A percentile compares a stretch with the other conserved stretches of the same genome.
Evolutionary conservation across 2,113 vertebrate species (phyloP).

Genomic region (human (Homo sapiens)): DNA sequence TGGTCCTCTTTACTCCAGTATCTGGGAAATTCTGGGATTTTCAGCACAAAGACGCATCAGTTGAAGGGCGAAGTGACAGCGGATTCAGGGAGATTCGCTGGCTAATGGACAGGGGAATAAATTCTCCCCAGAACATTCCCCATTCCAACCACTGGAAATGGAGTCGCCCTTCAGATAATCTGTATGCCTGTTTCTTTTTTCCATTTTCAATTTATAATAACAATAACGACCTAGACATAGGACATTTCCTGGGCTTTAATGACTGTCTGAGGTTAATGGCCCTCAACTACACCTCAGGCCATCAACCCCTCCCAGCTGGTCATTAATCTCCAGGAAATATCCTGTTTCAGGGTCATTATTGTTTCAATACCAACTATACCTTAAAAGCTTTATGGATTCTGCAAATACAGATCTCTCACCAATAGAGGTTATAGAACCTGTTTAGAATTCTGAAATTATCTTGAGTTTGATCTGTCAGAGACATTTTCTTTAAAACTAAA

Average conservation of each 20-base stretch:
- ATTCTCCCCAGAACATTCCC: conserved; percentile 70
- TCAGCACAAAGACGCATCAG: conserved; percentile 71
- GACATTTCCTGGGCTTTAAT: conserved; percentile 86
- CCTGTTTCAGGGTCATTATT: conserved; percentile 85
- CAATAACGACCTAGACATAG: conserved; percentile 85
- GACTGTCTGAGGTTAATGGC: conserved; percentile 86
- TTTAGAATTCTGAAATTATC: conserved; percentile 74
- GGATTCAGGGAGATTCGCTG: conserved; percentile 58
- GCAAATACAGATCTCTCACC: conserved; percentile 76
- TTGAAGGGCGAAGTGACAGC: conserved; percentile 61
- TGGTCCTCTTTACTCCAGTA: neutral
- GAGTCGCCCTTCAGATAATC: conserved; percentile 75
- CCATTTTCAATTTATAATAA: conserved; percentile 82
- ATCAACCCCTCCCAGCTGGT: conserved; percentile 85
- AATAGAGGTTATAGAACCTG: conserved; percentile 74
- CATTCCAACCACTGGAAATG: conserved; percentile 70
- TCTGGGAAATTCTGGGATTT: conserved; percentile 51
- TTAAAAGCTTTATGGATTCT: conserved; percentile 81
- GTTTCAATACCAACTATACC: conserved; percentile 84
- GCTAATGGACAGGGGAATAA: conserved; percentile 78
- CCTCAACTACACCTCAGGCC: conserved; percentile 86
- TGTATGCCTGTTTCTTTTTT: conserved; percentile 78
- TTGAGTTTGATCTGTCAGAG: conserved; percentile 56
- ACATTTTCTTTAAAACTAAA: conserved; percentile 61
- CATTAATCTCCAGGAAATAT: conserved; percentile 88